Evolutionary conservation across 2,113 vertebrate species (phyloP).

Genomic region (Oreochromis tanganicae): DNA sequence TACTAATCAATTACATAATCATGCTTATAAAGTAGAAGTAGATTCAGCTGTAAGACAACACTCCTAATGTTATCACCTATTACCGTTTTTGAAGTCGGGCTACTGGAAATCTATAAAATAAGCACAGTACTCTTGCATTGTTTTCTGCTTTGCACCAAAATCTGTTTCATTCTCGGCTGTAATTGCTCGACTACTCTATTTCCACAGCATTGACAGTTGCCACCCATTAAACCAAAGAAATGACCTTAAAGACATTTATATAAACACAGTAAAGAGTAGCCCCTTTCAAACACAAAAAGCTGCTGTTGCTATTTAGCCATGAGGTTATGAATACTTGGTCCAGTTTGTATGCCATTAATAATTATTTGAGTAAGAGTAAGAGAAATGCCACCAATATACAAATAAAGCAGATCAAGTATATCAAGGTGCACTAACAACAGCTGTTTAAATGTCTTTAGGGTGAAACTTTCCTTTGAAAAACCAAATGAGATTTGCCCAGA

Average conservation of each 20-base stretch:
- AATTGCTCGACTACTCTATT: background rate
- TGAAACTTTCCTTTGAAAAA: background rate
- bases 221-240: background rate
- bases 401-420: background rate
- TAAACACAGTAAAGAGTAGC: background rate
- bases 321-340: background rate
- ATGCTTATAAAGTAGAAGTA: background rate
- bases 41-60: background rate
- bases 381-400: background rate
- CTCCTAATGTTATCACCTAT: background rate
- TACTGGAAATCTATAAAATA: background rate
- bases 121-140: background rate
- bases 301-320: background rate
- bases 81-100: accelerated
- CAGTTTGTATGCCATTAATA: background rate
- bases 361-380: background rate
- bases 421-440: background rate
- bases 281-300: background rate
- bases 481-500: background rate
- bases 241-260: background rate
- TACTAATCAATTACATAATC: background rate
- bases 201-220: background rate
- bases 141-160: background rate
- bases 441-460: background rate
- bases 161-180: background rate